Evolutionary conservation across 2,888 invertebrate genomes (phyloP), one percentile per base, ranked within the genome.

Genomic region (Drosophila algonquin): DNA sequence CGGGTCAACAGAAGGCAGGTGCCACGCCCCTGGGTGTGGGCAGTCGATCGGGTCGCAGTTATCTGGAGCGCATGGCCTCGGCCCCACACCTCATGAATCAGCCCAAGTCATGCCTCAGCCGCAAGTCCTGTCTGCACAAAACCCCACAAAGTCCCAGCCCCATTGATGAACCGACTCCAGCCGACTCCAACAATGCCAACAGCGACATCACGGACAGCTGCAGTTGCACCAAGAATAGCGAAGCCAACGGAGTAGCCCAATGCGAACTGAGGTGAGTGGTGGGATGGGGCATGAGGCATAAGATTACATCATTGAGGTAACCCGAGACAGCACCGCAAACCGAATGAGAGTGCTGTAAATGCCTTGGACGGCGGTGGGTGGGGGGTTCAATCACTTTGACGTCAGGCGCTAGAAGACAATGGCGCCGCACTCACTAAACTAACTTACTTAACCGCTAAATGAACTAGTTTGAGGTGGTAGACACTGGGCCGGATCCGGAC

Each of bases 61-160:
- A 81, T 58, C 77, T 91, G 71, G 89, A 89, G 63, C 91, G 90
- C 44, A 78, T 89, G 76, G 77, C 86, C 50, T 90, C 90, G n/a
- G 90, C 91, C 12, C 90, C 90, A 35, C 79, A 87, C 67, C 89
- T 92, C 73, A 90, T 90, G 18, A 81, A 87, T 57, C 91, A 91
- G 69, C 94, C 94, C 6, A 93, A 93, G 75, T 94, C 94, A 32
- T 94, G 94, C 79, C 90, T 94, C 46, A 93, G 90, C 64, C 90
- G 91, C 63, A 89, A 90, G 78, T 89, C 89, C 81, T 90, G 90
- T 89, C 88, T 87, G 69, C 86, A 90, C 63, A 82, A 79, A 60
- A 45, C 58, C 65, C 79, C 74, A 46, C 71, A 73, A 71, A 72
- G 48, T 50, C 51, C 70, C 51, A 61, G 27, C 14, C 55, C 55